These are phyloP conservation scores for Gadopsis marmoratus DNA, from an alignment of 2,797 vertebrate genomes.

Conservation along the genomic window DNA sequence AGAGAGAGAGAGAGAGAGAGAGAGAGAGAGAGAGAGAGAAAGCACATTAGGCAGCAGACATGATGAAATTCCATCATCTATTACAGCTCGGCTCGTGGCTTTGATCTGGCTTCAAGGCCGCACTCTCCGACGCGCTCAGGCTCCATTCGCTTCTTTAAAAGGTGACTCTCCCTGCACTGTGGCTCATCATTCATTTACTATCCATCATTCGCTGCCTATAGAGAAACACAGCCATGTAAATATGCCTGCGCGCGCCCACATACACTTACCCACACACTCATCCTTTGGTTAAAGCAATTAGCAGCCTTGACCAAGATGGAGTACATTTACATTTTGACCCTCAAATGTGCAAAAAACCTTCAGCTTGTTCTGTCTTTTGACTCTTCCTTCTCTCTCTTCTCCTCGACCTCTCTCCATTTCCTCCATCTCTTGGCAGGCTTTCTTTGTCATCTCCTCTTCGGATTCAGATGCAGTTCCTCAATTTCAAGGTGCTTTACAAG, in stretches of 20 bases:
- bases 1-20: slow-evolving; percentile 8
- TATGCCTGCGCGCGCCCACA: slow-evolving; percentile 24
- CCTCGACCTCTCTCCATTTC: neutral
- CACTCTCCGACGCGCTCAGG: slow-evolving; percentile 53
- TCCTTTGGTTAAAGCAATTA: slow-evolving; percentile 67
- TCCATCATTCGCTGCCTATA: slow-evolving; percentile 68
- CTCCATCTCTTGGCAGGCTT: neutral
- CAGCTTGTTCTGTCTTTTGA: neutral
- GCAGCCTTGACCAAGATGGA: slow-evolving; percentile 60
- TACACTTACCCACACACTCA: slow-evolving; percentile 34
- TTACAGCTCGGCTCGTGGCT: slow-evolving; percentile 71
- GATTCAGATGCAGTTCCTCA: slow-evolving; percentile 64
- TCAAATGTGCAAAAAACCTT: slow-evolving; percentile 28
- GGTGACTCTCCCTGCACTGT: slow-evolving; percentile 71
- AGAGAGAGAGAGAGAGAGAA: slow-evolving; percentile 12
- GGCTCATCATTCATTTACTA: slow-evolving; percentile 77
- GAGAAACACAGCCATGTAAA: slow-evolving; percentile 50
- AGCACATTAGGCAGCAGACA: slow-evolving; percentile 68
- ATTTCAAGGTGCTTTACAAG: slow-evolving; percentile 79
- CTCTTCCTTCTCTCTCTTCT: neutral
- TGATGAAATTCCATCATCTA: slow-evolving; percentile 82
- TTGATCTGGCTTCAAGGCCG: slow-evolving; percentile 84
- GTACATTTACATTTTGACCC: slow-evolving; percentile 56
- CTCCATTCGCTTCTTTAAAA: slow-evolving; percentile 75
- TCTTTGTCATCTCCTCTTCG: slow-evolving; percentile 40